Evolutionary conservation across 2,888 invertebrate genomes (phyloP).

Genomic region (Chironomus riparius): DNA sequence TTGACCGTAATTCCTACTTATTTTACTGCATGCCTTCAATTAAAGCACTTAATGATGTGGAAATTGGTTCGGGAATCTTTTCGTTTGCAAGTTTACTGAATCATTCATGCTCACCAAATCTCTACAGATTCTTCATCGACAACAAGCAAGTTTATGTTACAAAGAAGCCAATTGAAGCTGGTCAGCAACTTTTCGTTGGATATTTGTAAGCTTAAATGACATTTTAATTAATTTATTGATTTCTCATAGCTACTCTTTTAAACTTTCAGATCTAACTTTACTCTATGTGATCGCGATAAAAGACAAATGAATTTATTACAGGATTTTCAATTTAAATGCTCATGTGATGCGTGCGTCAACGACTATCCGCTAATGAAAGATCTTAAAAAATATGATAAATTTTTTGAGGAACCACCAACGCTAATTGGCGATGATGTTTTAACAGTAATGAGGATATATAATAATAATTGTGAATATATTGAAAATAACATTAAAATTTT

Average conservation of each 20-base stretch:
- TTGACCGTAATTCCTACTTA: constrained; percentile 13
- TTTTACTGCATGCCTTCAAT: not conserved
- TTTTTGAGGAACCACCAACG: not conserved
- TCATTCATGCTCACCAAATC: constrained; percentile 18
- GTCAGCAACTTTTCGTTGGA: constrained; percentile 1
- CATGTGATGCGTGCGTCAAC: constrained; percentile 1
- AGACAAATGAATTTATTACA: not conserved
- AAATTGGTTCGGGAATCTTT: not conserved
- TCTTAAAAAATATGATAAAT: constrained; percentile 3
- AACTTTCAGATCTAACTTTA: not conserved
- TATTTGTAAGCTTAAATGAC: constrained; percentile 5
- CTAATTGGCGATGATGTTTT: not conserved
- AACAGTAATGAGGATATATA: not conserved
- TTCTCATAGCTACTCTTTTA: too few relatives aligned
- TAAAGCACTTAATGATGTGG: not conserved
- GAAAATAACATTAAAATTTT: not conserved
- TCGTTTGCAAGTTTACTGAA: not conserved
- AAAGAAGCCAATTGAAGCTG: not conserved
- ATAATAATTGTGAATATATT: constrained; percentile 9
- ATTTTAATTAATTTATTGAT: not conserved
- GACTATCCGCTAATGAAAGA: not conserved
- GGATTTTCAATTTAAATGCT: constrained; percentile 8
- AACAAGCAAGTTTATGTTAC: not conserved
- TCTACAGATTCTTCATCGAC: not conserved
- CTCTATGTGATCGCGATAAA: not conserved